A percentile compares a stretch with the other conserved stretches of the same genome.
phyloP scores from a whole-genome alignment of 1,140 invertebrate species.

The Brachystomella parvula region DNA sequence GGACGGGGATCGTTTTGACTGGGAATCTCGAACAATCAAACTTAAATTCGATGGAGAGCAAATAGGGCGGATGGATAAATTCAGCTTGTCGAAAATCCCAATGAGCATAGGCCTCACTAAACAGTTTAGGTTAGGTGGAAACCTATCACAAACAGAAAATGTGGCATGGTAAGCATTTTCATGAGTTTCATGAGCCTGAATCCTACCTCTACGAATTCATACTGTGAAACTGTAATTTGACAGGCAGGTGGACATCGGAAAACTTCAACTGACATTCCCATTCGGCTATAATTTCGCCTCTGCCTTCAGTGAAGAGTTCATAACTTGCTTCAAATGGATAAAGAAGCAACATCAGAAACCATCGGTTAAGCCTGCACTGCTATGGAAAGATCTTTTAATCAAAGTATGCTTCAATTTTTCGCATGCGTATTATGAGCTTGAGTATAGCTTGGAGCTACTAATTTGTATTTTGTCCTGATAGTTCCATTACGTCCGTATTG shows the following conservation, averaged over 20 bases:
- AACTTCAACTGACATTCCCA: constrained; percentile 71
- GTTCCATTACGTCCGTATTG: constrained; percentile 74
- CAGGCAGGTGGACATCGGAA: constrained; percentile 56
- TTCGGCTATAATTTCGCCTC: constrained; percentile 89
- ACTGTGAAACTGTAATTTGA: background rate
- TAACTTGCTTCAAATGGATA: constrained; percentile 86
- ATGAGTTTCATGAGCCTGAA: constrained; percentile 7
- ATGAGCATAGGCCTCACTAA: constrained; percentile 21
- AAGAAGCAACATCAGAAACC: constrained; percentile 68
- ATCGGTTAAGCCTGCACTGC: constrained; percentile 55
- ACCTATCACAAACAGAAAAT: constrained; percentile 25
- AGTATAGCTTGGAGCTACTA: constrained; percentile 4
- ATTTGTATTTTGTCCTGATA: constrained; percentile 40
- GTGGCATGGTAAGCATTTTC: constrained; percentile 23
- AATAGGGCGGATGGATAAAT: constrained; percentile 26
- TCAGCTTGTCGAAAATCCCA: constrained; percentile 24
- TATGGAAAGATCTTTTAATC: constrained; percentile 65
- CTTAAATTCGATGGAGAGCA: constrained; percentile 30
- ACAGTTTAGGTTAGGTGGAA: constrained; percentile 14
- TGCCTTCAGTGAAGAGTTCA: constrained; percentile 83
- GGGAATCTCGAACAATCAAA: constrained; percentile 15
- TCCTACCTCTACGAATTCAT: constrained; percentile 1
- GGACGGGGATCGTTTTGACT: constrained; percentile 27
- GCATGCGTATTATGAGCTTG: constrained; percentile 4
- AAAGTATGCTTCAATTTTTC: constrained; percentile 54